These are phyloP conservation scores for Wiebesia pumilae DNA, from an alignment of 1,140 invertebrate genomes.

Conservation along the genomic window DNA sequence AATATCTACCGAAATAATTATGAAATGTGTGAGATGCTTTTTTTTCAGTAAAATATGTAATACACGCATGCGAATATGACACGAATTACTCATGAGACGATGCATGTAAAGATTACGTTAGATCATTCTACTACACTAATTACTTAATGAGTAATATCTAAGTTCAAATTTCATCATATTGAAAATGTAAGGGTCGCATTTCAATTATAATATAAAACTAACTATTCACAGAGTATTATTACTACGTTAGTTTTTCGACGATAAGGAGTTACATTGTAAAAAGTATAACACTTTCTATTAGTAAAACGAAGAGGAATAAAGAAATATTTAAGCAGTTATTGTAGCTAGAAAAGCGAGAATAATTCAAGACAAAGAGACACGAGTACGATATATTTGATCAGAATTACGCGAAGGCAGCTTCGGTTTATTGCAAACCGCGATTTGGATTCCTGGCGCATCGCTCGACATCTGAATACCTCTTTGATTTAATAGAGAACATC, in stretches of 20 bases:
- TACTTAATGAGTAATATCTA: neutral
- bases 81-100: neutral
- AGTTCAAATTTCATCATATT: neutral
- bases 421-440: slow-evolving; percentile 49
- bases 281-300: too few relatives aligned
- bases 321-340: too few relatives aligned
- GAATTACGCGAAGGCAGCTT: neutral
- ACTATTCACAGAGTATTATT: too few relatives aligned
- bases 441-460: slow-evolving; percentile 65
- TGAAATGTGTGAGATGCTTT: neutral
- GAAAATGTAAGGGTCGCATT: too few relatives aligned
- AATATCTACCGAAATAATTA: neutral
- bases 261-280: too few relatives aligned
- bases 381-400: neutral
- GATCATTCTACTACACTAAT: neutral
- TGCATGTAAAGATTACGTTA: neutral
- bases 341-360: neutral
- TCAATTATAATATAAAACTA: too few relatives aligned
- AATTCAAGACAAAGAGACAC: neutral
- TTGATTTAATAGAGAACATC: slow-evolving; percentile 69
- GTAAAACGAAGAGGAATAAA: too few relatives aligned
- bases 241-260: too few relatives aligned
- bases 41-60: neutral
- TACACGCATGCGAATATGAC: neutral
- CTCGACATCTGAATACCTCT: slow-evolving; percentile 64